A percentile compares a stretch with the other conserved stretches of the same genome.
phyloP scores from a whole-genome alignment of 2,113 vertebrate species.

The Strix uralensis region DNA sequence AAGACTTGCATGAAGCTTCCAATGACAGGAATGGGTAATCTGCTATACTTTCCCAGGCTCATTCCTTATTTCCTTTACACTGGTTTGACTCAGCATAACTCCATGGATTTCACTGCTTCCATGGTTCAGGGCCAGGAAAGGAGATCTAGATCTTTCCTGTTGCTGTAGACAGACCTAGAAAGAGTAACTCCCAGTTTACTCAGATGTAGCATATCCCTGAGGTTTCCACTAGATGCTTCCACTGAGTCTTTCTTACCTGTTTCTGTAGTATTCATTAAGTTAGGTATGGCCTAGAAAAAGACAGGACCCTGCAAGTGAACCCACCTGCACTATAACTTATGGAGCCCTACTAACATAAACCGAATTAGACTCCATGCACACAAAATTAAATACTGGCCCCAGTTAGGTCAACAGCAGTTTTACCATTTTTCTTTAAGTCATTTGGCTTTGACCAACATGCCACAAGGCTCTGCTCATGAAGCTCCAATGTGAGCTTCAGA shows the following conservation, averaged over 20 bases:
- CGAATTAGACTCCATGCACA: background rate
- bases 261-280: background rate
- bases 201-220: background rate
- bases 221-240: background rate
- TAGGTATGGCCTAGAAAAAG: background rate
- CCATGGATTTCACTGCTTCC: background rate
- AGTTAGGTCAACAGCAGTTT: background rate
- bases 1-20: background rate
- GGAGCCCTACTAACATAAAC: background rate
- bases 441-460: background rate
- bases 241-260: background rate
- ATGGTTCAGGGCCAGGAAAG: background rate
- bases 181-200: background rate
- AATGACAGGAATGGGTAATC: background rate
- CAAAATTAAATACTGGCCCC: background rate
- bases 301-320: background rate
- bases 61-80: background rate
- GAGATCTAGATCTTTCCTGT: background rate
- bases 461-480: background rate
- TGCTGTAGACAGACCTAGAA: background rate
- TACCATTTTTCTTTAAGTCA: background rate
- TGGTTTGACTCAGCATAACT: background rate
- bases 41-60: background rate
- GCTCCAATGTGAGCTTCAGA: background rate
- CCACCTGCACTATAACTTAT: background rate